A percentile compares a stretch with the other conserved stretches of the same genome.
Evolutionary conservation across 2,888 invertebrate species (phyloP).

Genomic region (Tenthredo notha): DNA sequence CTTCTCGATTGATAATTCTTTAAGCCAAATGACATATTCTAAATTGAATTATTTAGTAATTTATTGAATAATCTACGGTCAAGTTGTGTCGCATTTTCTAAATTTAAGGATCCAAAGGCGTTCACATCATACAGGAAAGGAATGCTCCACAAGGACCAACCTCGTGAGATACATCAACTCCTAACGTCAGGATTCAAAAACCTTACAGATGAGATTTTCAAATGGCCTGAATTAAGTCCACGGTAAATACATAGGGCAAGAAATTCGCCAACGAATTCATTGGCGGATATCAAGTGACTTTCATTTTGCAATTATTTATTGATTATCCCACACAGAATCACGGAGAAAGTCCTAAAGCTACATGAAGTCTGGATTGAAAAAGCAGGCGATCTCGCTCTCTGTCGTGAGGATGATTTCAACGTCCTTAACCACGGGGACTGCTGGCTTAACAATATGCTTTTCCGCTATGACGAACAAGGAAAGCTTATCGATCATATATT

Average conservation of each 20-base stretch:
- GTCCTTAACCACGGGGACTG: slow-evolving; percentile 74
- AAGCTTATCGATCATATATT: slow-evolving; percentile 70
- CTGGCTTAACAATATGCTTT: slow-evolving; percentile 76
- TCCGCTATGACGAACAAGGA: slow-evolving; percentile 67
- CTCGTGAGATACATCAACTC: neutral
- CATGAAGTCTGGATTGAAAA: slow-evolving; percentile 53
- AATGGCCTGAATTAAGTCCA: slow-evolving; percentile 22
- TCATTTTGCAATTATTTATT: neutral
- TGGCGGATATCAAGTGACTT: neutral
- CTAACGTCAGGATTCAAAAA: neutral
- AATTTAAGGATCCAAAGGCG: slow-evolving; percentile 11
- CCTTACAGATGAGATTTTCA: neutral
- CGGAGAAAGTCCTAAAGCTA: slow-evolving; percentile 53
- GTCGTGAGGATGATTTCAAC: slow-evolving; percentile 66
- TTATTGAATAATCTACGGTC: neutral
- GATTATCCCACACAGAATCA: slow-evolving; percentile 34
- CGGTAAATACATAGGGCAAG: neutral
- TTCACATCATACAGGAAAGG: neutral
- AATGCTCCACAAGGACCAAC: neutral
- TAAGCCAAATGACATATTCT: neutral
- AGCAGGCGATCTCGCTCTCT: slow-evolving; percentile 34
- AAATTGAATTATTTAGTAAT: too few relatives aligned
- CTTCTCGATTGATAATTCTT: neutral
- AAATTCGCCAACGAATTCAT: neutral
- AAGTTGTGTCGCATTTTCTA: neutral